Evolutionary conservation across 2,888 invertebrate genomes (phyloP).

Genomic region (Hydroisotoma schaefferi): DNA sequence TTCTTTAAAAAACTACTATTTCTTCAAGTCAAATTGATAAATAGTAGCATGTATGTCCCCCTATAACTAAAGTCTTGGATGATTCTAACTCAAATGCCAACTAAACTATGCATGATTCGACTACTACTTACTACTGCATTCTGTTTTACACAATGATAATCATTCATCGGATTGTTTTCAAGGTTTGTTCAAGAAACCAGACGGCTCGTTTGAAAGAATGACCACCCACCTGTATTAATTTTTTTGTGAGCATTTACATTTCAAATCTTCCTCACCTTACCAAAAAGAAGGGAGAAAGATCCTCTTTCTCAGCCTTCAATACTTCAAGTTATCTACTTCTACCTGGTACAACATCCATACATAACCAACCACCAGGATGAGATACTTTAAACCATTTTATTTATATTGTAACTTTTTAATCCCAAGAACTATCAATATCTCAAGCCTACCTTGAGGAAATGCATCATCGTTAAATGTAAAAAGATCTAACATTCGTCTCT

Average conservation of each 20-base stretch:
- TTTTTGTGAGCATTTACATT: slow-evolving; percentile 23
- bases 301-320: neutral
- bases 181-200: neutral
- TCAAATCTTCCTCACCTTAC: slow-evolving; percentile 10
- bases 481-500: too few relatives aligned
- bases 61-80: too few relatives aligned
- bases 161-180: slow-evolving; percentile 10
- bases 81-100: too few relatives aligned
- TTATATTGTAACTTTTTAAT: too few relatives aligned
- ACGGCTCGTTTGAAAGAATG: slow-evolving; percentile 35
- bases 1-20: too few relatives aligned
- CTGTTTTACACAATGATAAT: slow-evolving; percentile 4
- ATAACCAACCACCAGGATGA: neutral
- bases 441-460: too few relatives aligned
- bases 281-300: neutral
- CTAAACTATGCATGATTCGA: too few relatives aligned
- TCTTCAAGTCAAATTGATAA: too few relatives aligned
- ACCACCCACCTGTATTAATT: slow-evolving; percentile 41
- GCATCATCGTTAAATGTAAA: too few relatives aligned
- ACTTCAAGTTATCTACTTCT: neutral
- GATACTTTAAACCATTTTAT: neutral
- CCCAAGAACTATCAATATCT: too few relatives aligned
- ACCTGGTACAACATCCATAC: neutral
- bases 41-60: too few relatives aligned
- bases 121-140: neutral